These are phyloP conservation scores for Panzeria rudis DNA, from an alignment of 2,888 invertebrate genomes.

Conservation along the genomic window DNA sequence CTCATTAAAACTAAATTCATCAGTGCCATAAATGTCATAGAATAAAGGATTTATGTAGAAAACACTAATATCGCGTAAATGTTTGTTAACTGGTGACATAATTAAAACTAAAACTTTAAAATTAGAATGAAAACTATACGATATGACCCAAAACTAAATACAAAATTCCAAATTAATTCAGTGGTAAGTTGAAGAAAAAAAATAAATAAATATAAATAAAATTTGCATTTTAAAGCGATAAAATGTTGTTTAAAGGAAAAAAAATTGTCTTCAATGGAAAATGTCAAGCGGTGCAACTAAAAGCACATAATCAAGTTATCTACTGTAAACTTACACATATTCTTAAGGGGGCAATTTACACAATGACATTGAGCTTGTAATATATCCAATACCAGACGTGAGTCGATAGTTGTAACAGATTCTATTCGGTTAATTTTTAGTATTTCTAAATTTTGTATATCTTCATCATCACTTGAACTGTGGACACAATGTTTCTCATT, in stretches of 20 bases:
- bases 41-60: constrained; percentile 66
- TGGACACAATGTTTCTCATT: constrained; percentile 39
- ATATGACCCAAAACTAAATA: constrained; percentile 1
- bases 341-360: constrained; percentile 80
- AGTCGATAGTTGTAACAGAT: constrained; percentile 40
- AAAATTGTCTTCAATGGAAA: background rate
- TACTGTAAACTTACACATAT: constrained; percentile 80
- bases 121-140: background rate
- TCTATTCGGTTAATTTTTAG: constrained; percentile 32
- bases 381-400: constrained; percentile 59
- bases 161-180: constrained; percentile 27
- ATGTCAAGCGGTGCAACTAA: constrained; percentile 8
- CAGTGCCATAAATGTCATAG: constrained; percentile 41
- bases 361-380: constrained; percentile 78
- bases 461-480: constrained; percentile 36
- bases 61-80: constrained; percentile 61
- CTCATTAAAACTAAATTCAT: constrained; percentile 76
- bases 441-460: constrained; percentile 42
- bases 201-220: background rate
- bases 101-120: constrained; percentile 60
- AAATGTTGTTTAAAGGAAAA: constrained; percentile 24
- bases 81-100: constrained; percentile 59
- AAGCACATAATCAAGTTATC: background rate
- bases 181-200: constrained; percentile 21
- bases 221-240: constrained; percentile 66